These are phyloP conservation scores for Ormyrus rosae DNA, from an alignment of 2,888 invertebrate genomes.

Conservation along the genomic window DNA sequence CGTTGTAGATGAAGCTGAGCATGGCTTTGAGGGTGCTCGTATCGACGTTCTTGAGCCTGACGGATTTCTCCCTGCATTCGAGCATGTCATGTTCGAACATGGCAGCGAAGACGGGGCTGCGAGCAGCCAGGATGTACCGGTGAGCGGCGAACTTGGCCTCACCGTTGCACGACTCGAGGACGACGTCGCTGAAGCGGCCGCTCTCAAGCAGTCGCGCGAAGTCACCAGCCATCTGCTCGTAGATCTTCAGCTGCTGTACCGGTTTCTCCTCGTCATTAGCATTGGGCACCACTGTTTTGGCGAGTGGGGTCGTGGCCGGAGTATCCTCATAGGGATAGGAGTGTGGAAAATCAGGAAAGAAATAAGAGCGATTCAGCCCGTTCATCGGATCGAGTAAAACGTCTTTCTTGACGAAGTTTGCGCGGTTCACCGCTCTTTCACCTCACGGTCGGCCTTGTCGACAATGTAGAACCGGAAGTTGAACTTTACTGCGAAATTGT, in stretches of 20 bases:
- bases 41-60: too few species aligned
- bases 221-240: slow-evolving; percentile 24
- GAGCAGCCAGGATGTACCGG: background rate
- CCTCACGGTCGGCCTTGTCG: slow-evolving; percentile 26
- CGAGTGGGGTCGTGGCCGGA: too few species aligned
- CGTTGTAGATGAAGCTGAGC: too few species aligned
- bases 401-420: slow-evolving; percentile 1
- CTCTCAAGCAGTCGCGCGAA: background rate
- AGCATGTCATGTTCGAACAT: slow-evolving; percentile 32
- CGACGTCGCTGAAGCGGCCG: slow-evolving; percentile 32
- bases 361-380: too few species aligned
- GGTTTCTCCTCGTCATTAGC: background rate
- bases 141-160: background rate
- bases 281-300: background rate
- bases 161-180: background rate
- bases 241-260: too few species aligned
- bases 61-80: background rate
- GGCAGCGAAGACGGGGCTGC: slow-evolving; percentile 37
- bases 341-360: too few species aligned
- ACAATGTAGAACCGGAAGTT: slow-evolving; percentile 36
- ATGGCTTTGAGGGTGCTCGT: too few species aligned
- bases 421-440: slow-evolving; percentile 43
- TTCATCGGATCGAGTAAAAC: background rate
- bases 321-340: too few species aligned
- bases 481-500: slow-evolving; percentile 30